Evolutionary conservation across 2,797 vertebrate genomes (phyloP).

Genomic region (Acestrorhynchus altus): DNA sequence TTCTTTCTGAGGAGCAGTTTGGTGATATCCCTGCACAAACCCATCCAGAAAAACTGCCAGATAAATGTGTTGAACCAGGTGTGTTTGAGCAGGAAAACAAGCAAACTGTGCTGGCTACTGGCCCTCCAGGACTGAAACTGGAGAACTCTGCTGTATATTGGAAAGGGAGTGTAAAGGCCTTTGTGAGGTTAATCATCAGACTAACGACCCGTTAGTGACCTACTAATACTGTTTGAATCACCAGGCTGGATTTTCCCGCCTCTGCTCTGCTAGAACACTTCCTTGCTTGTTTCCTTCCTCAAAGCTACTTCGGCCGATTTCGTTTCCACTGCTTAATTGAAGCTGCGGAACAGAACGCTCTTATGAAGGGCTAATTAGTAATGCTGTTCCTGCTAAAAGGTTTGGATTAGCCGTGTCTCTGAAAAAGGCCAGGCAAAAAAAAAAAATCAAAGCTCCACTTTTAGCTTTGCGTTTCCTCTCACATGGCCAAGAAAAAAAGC

Average conservation of each 20-base stretch:
- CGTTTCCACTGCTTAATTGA: slow-evolving; percentile 10
- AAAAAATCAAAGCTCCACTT: background rate
- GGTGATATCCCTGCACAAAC: no score
- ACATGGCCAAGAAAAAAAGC: background rate
- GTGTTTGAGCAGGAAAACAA: no score
- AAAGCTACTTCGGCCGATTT: background rate
- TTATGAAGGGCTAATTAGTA: slow-evolving; percentile 33
- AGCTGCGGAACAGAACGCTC: slow-evolving; percentile 12
- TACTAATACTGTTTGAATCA: slow-evolving; percentile 9
- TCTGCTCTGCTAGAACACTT: background rate
- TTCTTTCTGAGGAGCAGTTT: no score
- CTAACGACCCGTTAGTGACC: slow-evolving; percentile 3
- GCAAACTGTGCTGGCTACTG: no score
- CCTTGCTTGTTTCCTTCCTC: slow-evolving; percentile 3
- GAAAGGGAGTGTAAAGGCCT: background rate
- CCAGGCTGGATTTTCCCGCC: background rate
- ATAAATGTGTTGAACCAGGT: no score
- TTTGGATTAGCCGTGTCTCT: slow-evolving; percentile 10
- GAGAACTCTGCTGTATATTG: background rate
- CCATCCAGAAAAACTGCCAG: no score
- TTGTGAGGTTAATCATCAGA: background rate
- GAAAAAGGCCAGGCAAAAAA: background rate
- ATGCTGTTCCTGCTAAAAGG: slow-evolving; percentile 13
- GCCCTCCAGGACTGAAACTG: no score
- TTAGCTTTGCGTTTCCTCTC: background rate